phyloP scores from a whole-genome alignment of 2,113 vertebrate genomes.

The Picathartes gymnocephalus region DNA sequence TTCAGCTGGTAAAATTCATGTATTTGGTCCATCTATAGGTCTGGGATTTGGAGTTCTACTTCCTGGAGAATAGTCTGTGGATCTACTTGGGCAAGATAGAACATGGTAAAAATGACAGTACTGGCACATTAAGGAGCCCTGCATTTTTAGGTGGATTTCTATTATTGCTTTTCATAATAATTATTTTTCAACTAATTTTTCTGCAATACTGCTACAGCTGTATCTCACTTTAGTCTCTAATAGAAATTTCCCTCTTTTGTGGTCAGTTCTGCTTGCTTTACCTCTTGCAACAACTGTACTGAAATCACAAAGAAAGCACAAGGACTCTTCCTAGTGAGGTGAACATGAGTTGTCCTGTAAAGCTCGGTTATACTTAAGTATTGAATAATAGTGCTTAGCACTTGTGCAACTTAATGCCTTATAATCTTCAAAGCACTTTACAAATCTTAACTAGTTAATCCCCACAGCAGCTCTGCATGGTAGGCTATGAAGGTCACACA shows the following conservation, averaged over 20 bases:
- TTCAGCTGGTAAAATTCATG: not conserved
- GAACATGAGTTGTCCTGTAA: not conserved
- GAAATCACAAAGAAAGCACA: not conserved
- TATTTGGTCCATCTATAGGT: not conserved
- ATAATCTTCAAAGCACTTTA: slow-evolving; percentile 54
- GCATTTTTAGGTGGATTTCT: not conserved
- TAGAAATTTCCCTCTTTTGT: not conserved
- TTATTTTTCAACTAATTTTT: not conserved
- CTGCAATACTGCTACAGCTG: not conserved
- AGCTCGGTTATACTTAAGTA: slow-evolving; percentile 3
- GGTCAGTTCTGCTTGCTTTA: not conserved
- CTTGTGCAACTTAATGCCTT: slow-evolving; percentile 43
- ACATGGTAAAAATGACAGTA: not conserved
- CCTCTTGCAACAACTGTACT: not conserved
- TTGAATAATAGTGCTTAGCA: slow-evolving; percentile 53
- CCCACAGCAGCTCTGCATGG: not conserved
- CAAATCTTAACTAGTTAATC: slow-evolving; percentile 45
- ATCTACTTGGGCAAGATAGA: not conserved
- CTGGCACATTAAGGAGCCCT: not conserved
- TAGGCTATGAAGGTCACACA: not conserved
- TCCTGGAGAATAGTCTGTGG: not conserved
- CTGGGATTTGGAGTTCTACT: not conserved
- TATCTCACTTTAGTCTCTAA: not conserved
- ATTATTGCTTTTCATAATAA: not conserved
- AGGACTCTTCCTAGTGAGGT: not conserved